These are phyloP conservation scores for Pholis gunnellus DNA, from an alignment of 2,113 vertebrate genomes.

Conservation along the genomic window DNA sequence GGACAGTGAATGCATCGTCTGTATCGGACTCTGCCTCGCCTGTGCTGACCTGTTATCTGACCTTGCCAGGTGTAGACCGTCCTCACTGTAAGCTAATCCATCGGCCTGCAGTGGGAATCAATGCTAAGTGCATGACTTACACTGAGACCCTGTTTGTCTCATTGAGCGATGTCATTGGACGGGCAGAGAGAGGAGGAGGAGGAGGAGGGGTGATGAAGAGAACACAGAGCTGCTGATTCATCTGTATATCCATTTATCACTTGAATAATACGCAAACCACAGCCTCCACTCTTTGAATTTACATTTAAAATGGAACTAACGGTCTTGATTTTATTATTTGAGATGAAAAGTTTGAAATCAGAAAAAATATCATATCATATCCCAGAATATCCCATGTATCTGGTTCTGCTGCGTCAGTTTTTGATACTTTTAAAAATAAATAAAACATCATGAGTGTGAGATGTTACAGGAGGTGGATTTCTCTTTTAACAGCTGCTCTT, in stretches of 20 bases:
- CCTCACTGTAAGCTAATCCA: conserved; percentile 35
- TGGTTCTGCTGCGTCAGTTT: background rate
- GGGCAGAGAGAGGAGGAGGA: background rate
- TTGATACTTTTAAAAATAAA: background rate
- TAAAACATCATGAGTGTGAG: background rate
- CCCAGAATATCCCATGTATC: background rate
- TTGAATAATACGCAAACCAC: background rate
- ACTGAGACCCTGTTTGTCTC: conserved; percentile 40
- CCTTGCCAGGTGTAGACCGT: conserved; percentile 27
- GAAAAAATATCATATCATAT: no score
- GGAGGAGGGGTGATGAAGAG: background rate
- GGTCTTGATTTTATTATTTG: background rate
- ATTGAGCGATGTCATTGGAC: conserved; percentile 20
- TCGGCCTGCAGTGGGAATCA: conserved; percentile 16
- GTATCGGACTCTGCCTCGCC: conserved; percentile 10
- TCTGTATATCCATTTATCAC: background rate
- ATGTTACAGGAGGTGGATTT: no score
- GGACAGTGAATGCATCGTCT: background rate
- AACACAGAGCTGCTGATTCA: background rate
- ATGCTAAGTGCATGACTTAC: conserved; percentile 45
- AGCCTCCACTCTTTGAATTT: background rate
- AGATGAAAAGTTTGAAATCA: no score
- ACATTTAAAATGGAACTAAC: background rate
- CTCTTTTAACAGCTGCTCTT: background rate
- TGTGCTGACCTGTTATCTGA: conserved; percentile 39